phyloP scores from a whole-genome alignment of 2,888 invertebrate species.

The Lycia hirtaria region DNA sequence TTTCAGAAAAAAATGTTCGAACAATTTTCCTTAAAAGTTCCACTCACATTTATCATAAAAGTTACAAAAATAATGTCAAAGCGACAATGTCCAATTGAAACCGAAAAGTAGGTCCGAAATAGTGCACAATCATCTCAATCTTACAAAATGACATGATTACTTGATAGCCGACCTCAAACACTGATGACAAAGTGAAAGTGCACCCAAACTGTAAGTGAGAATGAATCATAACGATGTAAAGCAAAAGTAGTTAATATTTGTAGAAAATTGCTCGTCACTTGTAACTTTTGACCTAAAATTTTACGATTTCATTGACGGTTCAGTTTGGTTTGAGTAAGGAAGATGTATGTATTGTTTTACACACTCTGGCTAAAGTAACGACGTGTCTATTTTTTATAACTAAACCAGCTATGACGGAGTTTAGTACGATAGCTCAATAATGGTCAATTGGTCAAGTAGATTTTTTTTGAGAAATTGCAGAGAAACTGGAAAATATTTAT shows the following conservation, averaged over 20 bases:
- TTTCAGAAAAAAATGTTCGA: neutral
- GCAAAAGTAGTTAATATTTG: slow-evolving; percentile 19
- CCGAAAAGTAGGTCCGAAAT: slow-evolving; percentile 23
- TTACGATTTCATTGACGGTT: neutral
- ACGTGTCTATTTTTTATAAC: too few species aligned
- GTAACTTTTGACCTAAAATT: neutral
- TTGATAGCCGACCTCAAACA: slow-evolving; percentile 33
- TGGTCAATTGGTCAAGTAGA: too few species aligned
- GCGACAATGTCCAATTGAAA: slow-evolving; percentile 22
- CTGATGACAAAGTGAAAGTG: slow-evolving; percentile 42
- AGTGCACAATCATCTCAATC: slow-evolving; percentile 35
- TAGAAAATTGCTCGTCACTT: slow-evolving; percentile 5
- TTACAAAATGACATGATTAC: slow-evolving; percentile 42
- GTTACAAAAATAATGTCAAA: slow-evolving; percentile 16
- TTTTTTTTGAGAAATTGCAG: too few species aligned
- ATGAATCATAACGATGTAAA: slow-evolving; percentile 24
- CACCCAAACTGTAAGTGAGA: slow-evolving; percentile 24
- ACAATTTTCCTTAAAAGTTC: neutral
- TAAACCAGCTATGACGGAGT: too few species aligned
- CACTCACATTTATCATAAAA: neutral
- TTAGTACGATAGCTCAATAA: too few species aligned
- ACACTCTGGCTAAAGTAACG: too few species aligned
- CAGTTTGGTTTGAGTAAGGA: neutral
- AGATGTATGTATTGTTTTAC: too few species aligned
- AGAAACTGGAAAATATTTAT: too few species aligned